Evolutionary conservation across 2,888 invertebrate genomes (phyloP), one percentile per base, ranked within the genome.

Genomic region (Heliconius ethilla): DNA sequence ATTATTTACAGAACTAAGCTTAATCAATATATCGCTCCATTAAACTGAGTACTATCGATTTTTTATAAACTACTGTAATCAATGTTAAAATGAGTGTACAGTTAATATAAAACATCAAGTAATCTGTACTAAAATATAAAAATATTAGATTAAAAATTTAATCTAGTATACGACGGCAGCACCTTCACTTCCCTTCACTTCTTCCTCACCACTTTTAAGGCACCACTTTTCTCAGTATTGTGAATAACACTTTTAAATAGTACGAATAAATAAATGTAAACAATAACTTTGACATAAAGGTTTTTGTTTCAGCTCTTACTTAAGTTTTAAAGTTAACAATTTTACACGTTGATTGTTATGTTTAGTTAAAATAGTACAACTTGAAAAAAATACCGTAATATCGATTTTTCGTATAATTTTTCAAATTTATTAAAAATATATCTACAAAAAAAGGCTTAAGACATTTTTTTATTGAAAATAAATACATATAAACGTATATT

Each of bases 1-100:
- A 62, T 45, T 75, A 78, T 72, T 27, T 40, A 79, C 79, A 79
- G 29, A 75, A 74, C 80, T 74, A 74, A 27, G 27, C 45, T 75
- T 77, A 79, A 77, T 74, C 73, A 79, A 79, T 78, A 80, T 77
- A 79, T 75, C 75, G 79, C 79, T 76, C 80, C 80, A 79, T 75
- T 79, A 78, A 67, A 74, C 76, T 63, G 66, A 63, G 63, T 37
- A 65, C 29, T 55, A 72, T 65, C 25, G 40, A 75, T 78, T 69
- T 76, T 73, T 45, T 55, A 62, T 73, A 62, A 69, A 69, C 27
- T 73, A 33, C 9, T 72, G 55, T 40, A 65, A 25, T 74, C 13
- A 45, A 25, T 65, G 15, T 70, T 27, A 40, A 70, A 18, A 70
- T 29, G 76, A 76, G 76, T 65, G 65, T 45, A 70, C 66, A 66